Evolutionary conservation across 2,888 invertebrate species (phyloP).

Genomic region (Tridacna crocea): DNA sequence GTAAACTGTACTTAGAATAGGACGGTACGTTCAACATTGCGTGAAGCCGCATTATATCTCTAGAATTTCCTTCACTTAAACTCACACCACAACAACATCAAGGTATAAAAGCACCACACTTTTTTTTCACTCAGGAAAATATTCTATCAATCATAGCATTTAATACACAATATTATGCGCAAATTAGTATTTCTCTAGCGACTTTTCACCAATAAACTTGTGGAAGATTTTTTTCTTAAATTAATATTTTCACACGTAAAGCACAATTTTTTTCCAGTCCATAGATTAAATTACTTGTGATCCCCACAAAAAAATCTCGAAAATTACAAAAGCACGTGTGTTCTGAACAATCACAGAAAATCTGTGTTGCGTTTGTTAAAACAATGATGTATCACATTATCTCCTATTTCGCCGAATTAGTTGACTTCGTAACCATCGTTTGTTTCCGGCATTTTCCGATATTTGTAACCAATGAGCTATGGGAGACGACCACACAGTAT

Average conservation of each 20-base stretch:
- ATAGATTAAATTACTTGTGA: too few relatives aligned
- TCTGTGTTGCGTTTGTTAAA: constrained; percentile 1
- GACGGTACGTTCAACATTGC: background rate
- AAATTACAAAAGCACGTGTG: background rate
- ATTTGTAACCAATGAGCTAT: constrained; percentile 2
- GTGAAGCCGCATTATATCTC: background rate
- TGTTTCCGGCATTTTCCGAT: constrained; percentile 28
- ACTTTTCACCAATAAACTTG: too few relatives aligned
- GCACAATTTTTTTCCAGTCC: too few relatives aligned
- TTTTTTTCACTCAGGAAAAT: background rate
- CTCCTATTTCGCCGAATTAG: constrained; percentile 16
- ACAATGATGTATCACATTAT: constrained; percentile 23
- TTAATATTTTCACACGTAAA: too few relatives aligned
- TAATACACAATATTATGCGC: background rate
- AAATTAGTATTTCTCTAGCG: too few relatives aligned
- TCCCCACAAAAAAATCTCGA: background rate
- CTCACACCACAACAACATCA: background rate
- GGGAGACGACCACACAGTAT: background rate
- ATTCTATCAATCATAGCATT: background rate
- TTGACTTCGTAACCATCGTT: constrained; percentile 10
- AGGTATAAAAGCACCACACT: background rate
- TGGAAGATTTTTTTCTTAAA: too few relatives aligned
- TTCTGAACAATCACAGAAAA: constrained; percentile 13
- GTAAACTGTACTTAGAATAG: constrained; percentile 9
- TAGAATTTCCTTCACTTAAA: background rate